These are phyloP conservation scores for Zaprionus inermis DNA, from an alignment of 1,140 invertebrate species.

Conservation along the genomic window DNA sequence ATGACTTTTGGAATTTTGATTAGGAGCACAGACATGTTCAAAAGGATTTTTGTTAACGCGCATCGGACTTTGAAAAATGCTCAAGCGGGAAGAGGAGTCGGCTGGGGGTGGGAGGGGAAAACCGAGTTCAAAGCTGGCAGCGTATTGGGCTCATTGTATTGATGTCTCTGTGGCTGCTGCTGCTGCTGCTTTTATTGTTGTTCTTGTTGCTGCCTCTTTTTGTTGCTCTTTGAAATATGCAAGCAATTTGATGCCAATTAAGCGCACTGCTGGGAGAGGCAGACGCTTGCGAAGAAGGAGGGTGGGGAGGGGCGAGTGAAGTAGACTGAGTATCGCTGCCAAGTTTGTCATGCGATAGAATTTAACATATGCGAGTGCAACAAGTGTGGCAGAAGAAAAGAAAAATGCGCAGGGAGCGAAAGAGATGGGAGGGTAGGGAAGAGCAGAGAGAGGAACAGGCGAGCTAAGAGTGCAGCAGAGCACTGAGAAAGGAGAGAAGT, in stretches of 20 bases:
- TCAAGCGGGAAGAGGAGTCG: background rate
- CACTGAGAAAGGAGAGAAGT: too few species aligned
- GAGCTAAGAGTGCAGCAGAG: background rate
- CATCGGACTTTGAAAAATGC: conserved; percentile 79
- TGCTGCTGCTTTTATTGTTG: conserved; percentile 6
- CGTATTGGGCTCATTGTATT: conserved; percentile 72
- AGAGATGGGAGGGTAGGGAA: background rate
- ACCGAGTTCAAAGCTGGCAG: background rate
- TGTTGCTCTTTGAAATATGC: conserved; percentile 66
- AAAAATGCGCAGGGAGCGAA: background rate
- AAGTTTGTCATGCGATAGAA: conserved; percentile 38
- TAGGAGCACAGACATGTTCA: conserved; percentile 81
- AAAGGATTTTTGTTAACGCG: conserved; percentile 82
- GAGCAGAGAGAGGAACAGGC: background rate
- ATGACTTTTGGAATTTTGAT: conserved; percentile 83
- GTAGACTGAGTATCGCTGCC: background rate
- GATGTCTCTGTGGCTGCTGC: conserved; percentile 57
- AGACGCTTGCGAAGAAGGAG: too few species aligned
- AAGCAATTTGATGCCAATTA: conserved; percentile 80
- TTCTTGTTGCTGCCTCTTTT: conserved; percentile 34
- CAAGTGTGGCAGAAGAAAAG: conserved; percentile 28
- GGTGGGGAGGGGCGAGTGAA: background rate
- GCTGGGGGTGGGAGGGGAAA: background rate
- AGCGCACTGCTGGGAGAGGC: conserved; percentile 36
- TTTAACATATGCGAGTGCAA: conserved; percentile 33